A percentile compares a stretch with the other conserved stretches of the same genome.
These are phyloP conservation scores for Serripes groenlandicus DNA, from an alignment of 2,888 invertebrate species.

Conservation along the genomic window DNA sequence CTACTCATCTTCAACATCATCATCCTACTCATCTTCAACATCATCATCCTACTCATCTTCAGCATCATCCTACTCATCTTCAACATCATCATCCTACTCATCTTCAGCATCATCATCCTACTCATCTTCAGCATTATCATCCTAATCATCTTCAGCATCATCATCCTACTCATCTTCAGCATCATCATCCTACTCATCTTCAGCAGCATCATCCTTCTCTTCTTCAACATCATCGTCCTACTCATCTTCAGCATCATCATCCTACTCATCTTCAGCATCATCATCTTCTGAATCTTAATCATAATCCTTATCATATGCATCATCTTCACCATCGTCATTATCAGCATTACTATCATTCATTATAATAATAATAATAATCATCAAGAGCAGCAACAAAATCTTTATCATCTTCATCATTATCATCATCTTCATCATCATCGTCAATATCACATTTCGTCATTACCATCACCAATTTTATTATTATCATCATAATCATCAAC, in stretches of 20 bases:
- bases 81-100: too few species aligned
- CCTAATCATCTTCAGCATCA: conserved; percentile 2
- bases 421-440: too few species aligned
- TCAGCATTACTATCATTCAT: background rate
- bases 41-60: too few species aligned
- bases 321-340: conserved; percentile 4
- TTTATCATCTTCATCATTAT: background rate
- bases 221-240: conserved; percentile 1
- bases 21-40: too few species aligned
- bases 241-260: conserved; percentile 7
- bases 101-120: conserved; percentile 3
- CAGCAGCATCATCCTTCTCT: background rate
- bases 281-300: background rate
- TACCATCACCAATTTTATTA: background rate
- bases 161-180: conserved; percentile 1
- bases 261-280: conserved; percentile 1
- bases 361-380: background rate
- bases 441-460: background rate
- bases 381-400: background rate
- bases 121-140: conserved; percentile 4
- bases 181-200: conserved; percentile 1
- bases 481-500: background rate
- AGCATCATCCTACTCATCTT: too few species aligned
- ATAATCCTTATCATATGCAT: background rate
- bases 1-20: too few species aligned